These are phyloP conservation scores for Drosophila prostipennis DNA, from an alignment of 2,888 invertebrate genomes.

Conservation along the genomic window DNA sequence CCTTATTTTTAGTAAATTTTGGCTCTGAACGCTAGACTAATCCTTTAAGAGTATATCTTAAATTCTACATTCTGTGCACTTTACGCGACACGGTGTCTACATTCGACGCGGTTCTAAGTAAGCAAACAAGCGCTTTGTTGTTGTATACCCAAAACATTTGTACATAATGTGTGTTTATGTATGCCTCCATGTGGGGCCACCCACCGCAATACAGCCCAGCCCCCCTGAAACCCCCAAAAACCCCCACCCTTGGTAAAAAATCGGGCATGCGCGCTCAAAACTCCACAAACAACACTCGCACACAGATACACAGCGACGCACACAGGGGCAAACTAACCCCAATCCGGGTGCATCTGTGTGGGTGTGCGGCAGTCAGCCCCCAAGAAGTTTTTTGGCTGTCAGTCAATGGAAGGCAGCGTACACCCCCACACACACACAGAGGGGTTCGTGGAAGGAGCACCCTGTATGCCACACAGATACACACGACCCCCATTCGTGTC, in stretches of 20 bases:
- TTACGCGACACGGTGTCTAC: constrained; percentile 23
- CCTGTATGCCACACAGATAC: constrained; percentile 60
- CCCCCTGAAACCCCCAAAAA: neutral
- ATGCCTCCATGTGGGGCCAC: constrained; percentile 25
- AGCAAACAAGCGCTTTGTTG: constrained; percentile 51
- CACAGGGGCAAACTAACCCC: constrained; percentile 52
- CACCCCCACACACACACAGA: constrained; percentile 35
- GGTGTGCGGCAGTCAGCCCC: constrained; percentile 63
- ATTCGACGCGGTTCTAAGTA: constrained; percentile 40
- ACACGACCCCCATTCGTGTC: constrained; percentile 18
- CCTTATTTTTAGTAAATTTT: neutral
- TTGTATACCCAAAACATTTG: constrained; percentile 61
- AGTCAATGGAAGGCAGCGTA: constrained; percentile 74
- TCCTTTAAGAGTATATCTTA: neutral
- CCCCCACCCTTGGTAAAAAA: constrained; percentile 45
- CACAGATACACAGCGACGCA: constrained; percentile 45
- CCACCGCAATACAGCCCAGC: neutral
- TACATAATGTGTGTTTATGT: constrained; percentile 50
- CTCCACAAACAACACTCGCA: constrained; percentile 63
- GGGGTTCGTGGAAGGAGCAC: constrained; percentile 41
- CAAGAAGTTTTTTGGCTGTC: constrained; percentile 78
- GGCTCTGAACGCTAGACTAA: neutral
- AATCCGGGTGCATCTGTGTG: constrained; percentile 41
- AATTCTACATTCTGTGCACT: constrained; percentile 12
- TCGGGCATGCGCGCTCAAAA: constrained; percentile 73